phyloP scores from a whole-genome alignment of 2,113 vertebrate species.

The Ageneiosus marmoratus region DNA sequence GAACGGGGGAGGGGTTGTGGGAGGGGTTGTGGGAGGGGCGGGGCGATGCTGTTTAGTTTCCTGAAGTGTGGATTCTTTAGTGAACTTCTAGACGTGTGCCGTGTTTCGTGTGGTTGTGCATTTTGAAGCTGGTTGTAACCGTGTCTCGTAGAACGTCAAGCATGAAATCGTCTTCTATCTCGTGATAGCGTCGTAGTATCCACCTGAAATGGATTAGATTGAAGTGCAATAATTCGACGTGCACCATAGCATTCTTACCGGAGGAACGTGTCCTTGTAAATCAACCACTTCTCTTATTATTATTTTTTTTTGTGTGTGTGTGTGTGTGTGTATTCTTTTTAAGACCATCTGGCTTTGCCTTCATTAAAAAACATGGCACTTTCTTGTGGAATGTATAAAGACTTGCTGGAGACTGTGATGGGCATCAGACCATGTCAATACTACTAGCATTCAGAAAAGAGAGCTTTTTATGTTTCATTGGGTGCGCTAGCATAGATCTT shows the following conservation, averaged over 20 bases:
- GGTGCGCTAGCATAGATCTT: conserved; percentile 15
- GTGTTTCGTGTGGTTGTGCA: conserved; percentile 45
- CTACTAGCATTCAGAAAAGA: conserved; percentile 68
- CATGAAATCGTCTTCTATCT: conserved; percentile 65
- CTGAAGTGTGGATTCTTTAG: conserved; percentile 19
- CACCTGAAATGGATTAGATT: conserved; percentile 69
- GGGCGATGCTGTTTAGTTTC: no score
- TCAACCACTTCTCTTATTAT: not conserved
- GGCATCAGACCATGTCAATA: conserved; percentile 62
- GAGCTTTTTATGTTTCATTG: not conserved
- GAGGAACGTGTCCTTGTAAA: conserved; percentile 34
- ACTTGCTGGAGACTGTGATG: conserved; percentile 74
- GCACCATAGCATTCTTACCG: conserved; percentile 71
- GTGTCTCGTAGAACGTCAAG: conserved; percentile 55
- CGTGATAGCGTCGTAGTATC: conserved; percentile 67
- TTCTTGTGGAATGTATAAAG: conserved; percentile 67
- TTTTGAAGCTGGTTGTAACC: conserved; percentile 35
- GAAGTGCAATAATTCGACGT: conserved; percentile 76
- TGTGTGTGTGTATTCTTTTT: conserved; percentile 55
- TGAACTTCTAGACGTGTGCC: conserved; percentile 45
- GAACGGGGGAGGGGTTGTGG: not conserved
- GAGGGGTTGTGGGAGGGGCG: no score
- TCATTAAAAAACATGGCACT: conserved; percentile 60
- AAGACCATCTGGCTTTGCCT: conserved; percentile 69
- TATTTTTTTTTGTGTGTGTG: not conserved